Evolutionary conservation across 2,888 invertebrate genomes (phyloP).

Genomic region (Morinoia aosen): DNA sequence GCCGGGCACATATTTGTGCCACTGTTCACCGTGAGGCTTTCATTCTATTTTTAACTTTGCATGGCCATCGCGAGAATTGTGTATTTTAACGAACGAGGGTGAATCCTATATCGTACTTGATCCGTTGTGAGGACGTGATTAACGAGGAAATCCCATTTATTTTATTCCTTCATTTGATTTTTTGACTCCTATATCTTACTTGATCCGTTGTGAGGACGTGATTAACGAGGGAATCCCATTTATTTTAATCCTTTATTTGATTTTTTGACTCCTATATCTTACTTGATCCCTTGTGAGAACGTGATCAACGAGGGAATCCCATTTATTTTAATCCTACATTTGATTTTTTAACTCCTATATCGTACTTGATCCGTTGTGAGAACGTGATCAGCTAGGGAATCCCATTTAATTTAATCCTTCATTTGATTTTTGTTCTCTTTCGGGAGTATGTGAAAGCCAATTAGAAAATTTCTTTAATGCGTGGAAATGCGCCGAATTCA

Average conservation of each 20-base stretch:
- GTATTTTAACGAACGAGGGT: not conserved
- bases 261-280: not conserved
- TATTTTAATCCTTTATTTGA: too few species aligned
- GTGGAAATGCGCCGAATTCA: too few species aligned
- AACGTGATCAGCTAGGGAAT: not conserved
- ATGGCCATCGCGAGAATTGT: not conserved
- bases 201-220: not conserved
- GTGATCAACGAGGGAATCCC: not conserved
- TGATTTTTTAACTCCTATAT: not conserved
- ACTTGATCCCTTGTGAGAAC: not conserved
- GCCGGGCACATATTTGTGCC: not conserved
- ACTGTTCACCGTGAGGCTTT: not conserved
- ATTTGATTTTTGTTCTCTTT: too few species aligned
- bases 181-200: not conserved
- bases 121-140: not conserved
- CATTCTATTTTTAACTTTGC: not conserved
- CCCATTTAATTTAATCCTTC: too few species aligned
- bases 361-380: not conserved
- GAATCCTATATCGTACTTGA: not conserved
- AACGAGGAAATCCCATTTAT: too few species aligned
- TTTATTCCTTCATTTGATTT: too few species aligned
- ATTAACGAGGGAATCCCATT: not conserved
- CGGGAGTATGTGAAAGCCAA: too few species aligned
- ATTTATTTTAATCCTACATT: too few species aligned
- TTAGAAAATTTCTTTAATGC: too few species aligned